These are phyloP conservation scores for Ormyrus pomaceus DNA, from an alignment of 2,888 invertebrate genomes.

Conservation along the genomic window DNA sequence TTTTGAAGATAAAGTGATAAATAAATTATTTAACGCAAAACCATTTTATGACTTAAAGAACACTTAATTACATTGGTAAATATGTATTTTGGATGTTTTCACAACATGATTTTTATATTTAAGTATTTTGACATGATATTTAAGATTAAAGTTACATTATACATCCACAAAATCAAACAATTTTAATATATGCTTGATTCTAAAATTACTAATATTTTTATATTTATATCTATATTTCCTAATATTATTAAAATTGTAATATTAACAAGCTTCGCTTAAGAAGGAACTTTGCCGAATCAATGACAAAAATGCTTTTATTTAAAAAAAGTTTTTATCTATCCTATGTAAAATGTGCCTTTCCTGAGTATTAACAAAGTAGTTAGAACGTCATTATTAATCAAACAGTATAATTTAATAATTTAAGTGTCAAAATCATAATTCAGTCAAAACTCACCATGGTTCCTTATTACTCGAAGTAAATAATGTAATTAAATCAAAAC, in stretches of 20 bases:
- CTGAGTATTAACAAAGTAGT: not conserved
- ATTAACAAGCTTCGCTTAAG: slow-evolving; percentile 40
- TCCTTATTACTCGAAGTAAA: slow-evolving; percentile 46
- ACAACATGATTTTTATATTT: slow-evolving; percentile 1
- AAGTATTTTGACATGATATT: not conserved
- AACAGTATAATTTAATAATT: not conserved
- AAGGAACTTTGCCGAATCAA: slow-evolving; percentile 46
- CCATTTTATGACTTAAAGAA: slow-evolving; percentile 34
- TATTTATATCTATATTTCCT: slow-evolving; percentile 37
- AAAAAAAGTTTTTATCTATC: slow-evolving; percentile 14
- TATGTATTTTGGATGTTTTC: slow-evolving; percentile 31
- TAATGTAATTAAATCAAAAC: slow-evolving; percentile 38
- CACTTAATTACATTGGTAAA: slow-evolving; percentile 36
- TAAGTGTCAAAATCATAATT: not conserved
- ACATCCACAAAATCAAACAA: slow-evolving; percentile 25
- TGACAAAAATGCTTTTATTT: slow-evolving; percentile 30
- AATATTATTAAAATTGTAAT: slow-evolving; percentile 40
- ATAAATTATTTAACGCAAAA: slow-evolving; percentile 49
- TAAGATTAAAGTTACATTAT: not conserved
- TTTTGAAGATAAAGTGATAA: slow-evolving; percentile 29
- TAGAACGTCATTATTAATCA: not conserved
- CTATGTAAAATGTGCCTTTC: slow-evolving; percentile 11
- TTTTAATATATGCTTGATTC: slow-evolving; percentile 39
- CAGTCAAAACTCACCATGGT: slow-evolving; percentile 28
- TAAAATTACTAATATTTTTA: slow-evolving; percentile 45